A percentile compares a stretch with the other conserved stretches of the same genome.
phyloP scores from a whole-genome alignment of 2,113 vertebrate genomes.

The Microtus montanus region DNA sequence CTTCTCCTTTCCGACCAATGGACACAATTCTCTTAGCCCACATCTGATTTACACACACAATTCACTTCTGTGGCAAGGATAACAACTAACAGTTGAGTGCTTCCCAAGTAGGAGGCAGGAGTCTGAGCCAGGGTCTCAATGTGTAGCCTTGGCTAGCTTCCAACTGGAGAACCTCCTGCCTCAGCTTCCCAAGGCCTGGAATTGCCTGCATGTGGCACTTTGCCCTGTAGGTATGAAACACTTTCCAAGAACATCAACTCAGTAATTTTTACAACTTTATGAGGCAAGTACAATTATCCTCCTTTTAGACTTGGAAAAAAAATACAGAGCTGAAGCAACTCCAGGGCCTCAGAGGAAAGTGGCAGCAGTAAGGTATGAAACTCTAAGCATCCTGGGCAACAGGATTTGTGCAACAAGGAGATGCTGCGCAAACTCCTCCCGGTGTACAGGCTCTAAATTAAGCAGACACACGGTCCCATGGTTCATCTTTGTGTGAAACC shows the following conservation, averaged over 20 bases:
- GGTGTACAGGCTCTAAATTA: constrained; percentile 46
- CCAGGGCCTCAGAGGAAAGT: not conserved
- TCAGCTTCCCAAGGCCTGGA: not conserved
- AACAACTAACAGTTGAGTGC: not conserved
- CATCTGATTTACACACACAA: constrained; percentile 30
- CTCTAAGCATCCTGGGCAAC: not conserved
- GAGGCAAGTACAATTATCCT: constrained; percentile 22
- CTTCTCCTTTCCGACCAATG: not conserved
- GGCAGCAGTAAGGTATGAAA: constrained; percentile 4
- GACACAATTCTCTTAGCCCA: not conserved
- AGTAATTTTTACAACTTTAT: constrained; percentile 51
- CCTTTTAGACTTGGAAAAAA: constrained; percentile 23
- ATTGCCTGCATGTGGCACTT: not conserved
- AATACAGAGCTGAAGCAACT: constrained; percentile 18
- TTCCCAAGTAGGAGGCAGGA: not conserved
- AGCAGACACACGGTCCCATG: constrained; percentile 43
- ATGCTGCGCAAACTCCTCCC: not conserved
- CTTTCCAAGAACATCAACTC: constrained; percentile 33
- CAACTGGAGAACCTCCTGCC: not conserved
- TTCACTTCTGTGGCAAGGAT: not conserved
- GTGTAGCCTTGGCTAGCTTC: not conserved
- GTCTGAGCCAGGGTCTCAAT: not conserved
- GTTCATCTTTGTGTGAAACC: constrained; percentile 46
- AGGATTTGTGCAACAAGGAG: not conserved
- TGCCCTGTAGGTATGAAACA: not conserved